Evolutionary conservation across 2,888 invertebrate genomes (phyloP).

Genomic region (Therioaphis trifolii): DNA sequence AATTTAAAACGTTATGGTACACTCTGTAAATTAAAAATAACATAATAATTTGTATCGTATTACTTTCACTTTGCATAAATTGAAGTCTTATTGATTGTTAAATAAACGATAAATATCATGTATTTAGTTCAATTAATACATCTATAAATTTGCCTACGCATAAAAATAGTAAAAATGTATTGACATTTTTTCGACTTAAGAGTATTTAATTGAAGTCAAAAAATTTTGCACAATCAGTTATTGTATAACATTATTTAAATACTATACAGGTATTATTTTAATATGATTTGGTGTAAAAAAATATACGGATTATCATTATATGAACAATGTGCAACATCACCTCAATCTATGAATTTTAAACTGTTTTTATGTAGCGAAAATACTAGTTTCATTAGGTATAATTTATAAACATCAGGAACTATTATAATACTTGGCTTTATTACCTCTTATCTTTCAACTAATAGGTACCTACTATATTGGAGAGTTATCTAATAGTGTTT

Average conservation of each 20-base stretch:
- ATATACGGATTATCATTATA: too few species aligned
- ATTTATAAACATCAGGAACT: neutral
- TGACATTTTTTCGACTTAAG: too few species aligned
- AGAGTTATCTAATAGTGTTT: slow-evolving; percentile 16
- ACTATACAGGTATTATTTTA: too few species aligned
- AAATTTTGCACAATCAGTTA: too few species aligned
- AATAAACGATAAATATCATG: slow-evolving; percentile 12
- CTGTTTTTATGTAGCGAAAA: neutral
- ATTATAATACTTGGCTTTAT: neutral
- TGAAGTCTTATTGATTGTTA: slow-evolving; percentile 32
- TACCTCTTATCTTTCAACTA: neutral
- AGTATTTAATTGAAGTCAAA: too few species aligned
- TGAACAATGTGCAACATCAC: too few species aligned
- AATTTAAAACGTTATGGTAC: slow-evolving; percentile 16
- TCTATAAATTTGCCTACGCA: neutral
- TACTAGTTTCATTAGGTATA: neutral
- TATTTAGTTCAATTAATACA: slow-evolving; percentile 1
- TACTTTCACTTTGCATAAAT: slow-evolving; percentile 53
- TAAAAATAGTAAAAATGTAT: too few species aligned
- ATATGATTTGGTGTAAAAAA: too few species aligned
- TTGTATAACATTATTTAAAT: too few species aligned
- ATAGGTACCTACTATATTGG: neutral
- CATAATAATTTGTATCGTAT: slow-evolving; percentile 41
- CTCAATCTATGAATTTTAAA: too few species aligned
- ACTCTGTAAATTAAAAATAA: neutral